Conservation (phyloP, 2,888 invertebrate genomes). For the Catocala sponsa region DNA sequence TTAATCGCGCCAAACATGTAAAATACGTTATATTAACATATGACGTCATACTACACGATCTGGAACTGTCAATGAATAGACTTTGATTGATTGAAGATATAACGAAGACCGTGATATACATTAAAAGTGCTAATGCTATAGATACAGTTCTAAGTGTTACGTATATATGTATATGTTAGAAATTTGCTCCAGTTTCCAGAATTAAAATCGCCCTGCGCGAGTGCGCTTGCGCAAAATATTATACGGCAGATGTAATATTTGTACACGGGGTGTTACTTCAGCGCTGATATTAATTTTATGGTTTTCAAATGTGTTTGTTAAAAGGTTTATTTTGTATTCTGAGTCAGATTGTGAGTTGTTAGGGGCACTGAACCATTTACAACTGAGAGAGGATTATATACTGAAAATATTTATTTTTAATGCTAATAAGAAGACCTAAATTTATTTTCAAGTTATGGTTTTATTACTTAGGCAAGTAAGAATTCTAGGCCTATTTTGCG, state of each 20-base stretch:
- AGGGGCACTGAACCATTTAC: too few species aligned
- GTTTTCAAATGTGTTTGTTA: conserved; percentile 4
- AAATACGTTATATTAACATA: too few species aligned
- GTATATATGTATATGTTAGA: conserved; percentile 54
- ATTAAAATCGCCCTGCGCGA: conserved; percentile 63
- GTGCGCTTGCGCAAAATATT: conserved; percentile 65
- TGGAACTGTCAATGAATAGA: too few species aligned
- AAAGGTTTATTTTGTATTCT: conserved; percentile 4
- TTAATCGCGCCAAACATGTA: too few species aligned
- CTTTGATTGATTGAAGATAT: conserved; percentile 3
- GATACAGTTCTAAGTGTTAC: conserved; percentile 22
- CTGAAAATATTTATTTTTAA: too few species aligned
- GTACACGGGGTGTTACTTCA: conserved; percentile 45
- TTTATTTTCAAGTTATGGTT: not conserved
- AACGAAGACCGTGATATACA: not conserved
- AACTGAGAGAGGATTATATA: not conserved
- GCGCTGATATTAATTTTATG: not conserved
- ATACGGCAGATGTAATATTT: conserved; percentile 54
- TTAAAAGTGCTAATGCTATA: not conserved
- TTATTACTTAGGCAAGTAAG: too few species aligned
- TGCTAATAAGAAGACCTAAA: too few species aligned
- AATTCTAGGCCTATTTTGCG: too few species aligned
- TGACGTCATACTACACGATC: too few species aligned
- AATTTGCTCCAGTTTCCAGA: conserved; percentile 76
- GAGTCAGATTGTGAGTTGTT: not conserved